Conservation (phyloP, 23 tunicate genomes). For the Pegea sp. region DNA sequence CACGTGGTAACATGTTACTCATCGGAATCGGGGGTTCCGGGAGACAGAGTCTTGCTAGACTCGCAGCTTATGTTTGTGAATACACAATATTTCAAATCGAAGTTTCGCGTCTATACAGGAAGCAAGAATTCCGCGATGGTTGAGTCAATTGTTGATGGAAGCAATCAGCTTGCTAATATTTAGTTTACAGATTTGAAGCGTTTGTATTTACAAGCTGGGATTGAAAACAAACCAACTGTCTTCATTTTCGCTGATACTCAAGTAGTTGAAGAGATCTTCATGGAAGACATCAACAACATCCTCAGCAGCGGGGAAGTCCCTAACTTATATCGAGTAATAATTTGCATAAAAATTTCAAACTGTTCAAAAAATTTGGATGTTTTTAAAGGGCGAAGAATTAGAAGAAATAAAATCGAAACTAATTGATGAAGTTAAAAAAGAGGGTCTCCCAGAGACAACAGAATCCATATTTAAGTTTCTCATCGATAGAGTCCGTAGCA, state of each 20-base stretch:
- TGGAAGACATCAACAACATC: slow-evolving; percentile 97
- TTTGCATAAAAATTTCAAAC: background rate
- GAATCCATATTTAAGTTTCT: slow-evolving; percentile 77
- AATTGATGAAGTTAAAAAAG: slow-evolving; percentile 55
- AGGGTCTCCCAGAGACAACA: slow-evolving; percentile 42
- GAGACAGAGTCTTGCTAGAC: slow-evolving; percentile 67
- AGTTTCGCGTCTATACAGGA: slow-evolving; percentile 72
- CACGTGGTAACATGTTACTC: slow-evolving; percentile 85
- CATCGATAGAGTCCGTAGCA: slow-evolving; percentile 71
- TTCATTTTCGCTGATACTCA: slow-evolving; percentile 88
- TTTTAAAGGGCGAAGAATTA: slow-evolving; percentile 67
- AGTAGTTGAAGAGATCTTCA: slow-evolving; percentile 83
- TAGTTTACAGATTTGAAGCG: slow-evolving; percentile 44
- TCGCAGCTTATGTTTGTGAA: slow-evolving; percentile 96
- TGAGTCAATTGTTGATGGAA: background rate
- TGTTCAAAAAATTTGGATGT: background rate
- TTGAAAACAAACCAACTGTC: slow-evolving; percentile 86
- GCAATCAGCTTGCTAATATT: slow-evolving; percentile 1
- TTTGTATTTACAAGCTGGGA: slow-evolving; percentile 87
- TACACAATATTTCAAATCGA: slow-evolving; percentile 96
- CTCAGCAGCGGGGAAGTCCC: slow-evolving; percentile 95
- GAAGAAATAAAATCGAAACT: slow-evolving; percentile 54
- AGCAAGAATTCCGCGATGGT: slow-evolving; percentile 85
- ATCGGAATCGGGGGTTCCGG: slow-evolving; percentile 98
- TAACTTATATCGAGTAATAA: slow-evolving; percentile 53